Evolutionary conservation across 2,113 vertebrate genomes (phyloP).

Genomic region (Corapipo altera): DNA sequence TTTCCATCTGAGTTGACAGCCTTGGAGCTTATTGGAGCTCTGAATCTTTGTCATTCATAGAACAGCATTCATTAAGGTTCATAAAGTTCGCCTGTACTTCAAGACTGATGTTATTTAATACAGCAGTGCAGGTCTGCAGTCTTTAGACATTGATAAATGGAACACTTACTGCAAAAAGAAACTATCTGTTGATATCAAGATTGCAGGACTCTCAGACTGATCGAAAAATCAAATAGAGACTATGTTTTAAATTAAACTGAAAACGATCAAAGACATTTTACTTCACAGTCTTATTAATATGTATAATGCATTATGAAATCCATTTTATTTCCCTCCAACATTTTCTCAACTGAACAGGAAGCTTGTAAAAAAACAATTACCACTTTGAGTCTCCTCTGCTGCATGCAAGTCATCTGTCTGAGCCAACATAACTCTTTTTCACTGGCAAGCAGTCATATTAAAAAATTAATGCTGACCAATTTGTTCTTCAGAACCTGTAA

Average conservation of each 20-base stretch:
- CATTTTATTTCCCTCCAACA: slow-evolving; percentile 5
- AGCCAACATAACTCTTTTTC: neutral
- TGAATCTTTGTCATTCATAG: neutral
- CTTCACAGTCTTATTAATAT: slow-evolving; percentile 1
- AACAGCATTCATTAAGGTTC: neutral
- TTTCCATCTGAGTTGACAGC: neutral
- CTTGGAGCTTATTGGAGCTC: neutral
- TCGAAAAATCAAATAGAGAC: neutral
- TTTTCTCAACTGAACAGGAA: neutral
- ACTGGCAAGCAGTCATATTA: neutral
- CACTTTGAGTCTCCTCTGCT: neutral
- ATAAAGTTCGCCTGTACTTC: neutral
- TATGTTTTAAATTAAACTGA: slow-evolving; percentile 6
- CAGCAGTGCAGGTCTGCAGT: neutral
- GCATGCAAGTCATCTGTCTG: neutral
- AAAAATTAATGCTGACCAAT: neutral
- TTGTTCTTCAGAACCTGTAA: neutral
- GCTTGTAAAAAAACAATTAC: neutral
- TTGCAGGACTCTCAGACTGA: neutral
- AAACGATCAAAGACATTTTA: neutral
- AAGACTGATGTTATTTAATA: neutral
- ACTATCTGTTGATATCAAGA: neutral
- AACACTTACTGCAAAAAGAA: neutral
- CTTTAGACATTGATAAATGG: neutral
- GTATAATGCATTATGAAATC: neutral